Conservation (phyloP, 2,888 invertebrate species). For the Marasmarcha lunaedactyla region DNA sequence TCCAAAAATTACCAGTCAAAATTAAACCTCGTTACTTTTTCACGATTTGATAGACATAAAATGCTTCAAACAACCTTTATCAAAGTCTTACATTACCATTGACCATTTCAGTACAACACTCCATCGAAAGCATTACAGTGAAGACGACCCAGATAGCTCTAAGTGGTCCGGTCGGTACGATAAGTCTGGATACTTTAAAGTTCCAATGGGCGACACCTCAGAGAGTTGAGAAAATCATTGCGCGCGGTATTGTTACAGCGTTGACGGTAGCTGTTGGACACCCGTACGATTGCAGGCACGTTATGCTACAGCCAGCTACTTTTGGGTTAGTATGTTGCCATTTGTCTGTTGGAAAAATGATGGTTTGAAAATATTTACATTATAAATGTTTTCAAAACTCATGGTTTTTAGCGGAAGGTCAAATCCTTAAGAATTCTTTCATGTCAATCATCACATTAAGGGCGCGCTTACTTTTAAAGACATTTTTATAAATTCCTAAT, state of each 20-base stretch:
- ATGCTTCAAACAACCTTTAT: too few relatives aligned
- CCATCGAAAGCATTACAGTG: constrained; percentile 34
- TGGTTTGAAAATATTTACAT: background rate
- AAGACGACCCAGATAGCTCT: constrained; percentile 33
- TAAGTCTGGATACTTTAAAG: constrained; percentile 29
- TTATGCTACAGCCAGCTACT: constrained; percentile 37
- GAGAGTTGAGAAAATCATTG: constrained; percentile 30
- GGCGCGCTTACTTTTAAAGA: too few relatives aligned
- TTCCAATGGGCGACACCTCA: constrained; percentile 25
- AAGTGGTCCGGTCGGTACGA: constrained; percentile 26
- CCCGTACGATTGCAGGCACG: constrained; percentile 24
- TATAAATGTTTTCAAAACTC: background rate
- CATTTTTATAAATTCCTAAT: too few relatives aligned
- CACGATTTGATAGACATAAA: too few relatives aligned
- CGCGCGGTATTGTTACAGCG: constrained; percentile 26
- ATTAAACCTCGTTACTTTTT: too few relatives aligned
- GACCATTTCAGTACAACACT: constrained; percentile 20
- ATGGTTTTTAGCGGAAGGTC: too few relatives aligned
- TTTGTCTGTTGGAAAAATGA: background rate
- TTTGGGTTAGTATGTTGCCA: constrained; percentile 29
- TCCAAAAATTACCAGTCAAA: too few relatives aligned
- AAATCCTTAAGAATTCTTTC: too few relatives aligned
- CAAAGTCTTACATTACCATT: too few relatives aligned
- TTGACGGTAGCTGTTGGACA: constrained; percentile 29
- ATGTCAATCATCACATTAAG: too few relatives aligned